Percentiles rank a stretch among this genome's conserved stretches.
These are phyloP conservation scores for Pristionchus exspectatus DNA, from an alignment of 2,888 invertebrate genomes.

Conservation along the genomic window DNA sequence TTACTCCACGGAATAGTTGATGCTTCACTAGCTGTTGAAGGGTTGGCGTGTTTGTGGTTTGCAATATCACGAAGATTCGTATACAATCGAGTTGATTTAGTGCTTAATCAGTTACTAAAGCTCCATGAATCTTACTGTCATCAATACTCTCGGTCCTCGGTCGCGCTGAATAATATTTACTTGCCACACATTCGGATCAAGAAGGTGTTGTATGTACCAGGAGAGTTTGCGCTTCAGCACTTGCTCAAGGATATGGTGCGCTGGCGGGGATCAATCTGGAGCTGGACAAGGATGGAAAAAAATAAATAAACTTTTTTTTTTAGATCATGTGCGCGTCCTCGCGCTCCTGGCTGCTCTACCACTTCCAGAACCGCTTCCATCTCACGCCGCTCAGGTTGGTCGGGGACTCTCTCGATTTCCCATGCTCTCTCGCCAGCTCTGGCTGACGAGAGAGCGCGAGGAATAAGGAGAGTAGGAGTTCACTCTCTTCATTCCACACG, in stretches of 20 bases:
- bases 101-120: too few species aligned
- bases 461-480: too few species aligned
- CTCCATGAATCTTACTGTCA: too few species aligned
- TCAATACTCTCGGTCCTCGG: too few species aligned
- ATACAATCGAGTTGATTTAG: too few species aligned
- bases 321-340: conserved; percentile 94
- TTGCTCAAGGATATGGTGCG: neutral
- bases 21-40: neutral
- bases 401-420: neutral
- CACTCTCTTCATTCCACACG: conserved; percentile 27
- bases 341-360: conserved; percentile 97
- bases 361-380: conserved; percentile 90
- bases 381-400: conserved; percentile 85
- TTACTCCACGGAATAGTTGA: neutral
- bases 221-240: neutral
- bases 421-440: neutral
- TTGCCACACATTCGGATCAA: neutral
- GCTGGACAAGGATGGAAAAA: neutral
- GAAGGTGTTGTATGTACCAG: neutral
- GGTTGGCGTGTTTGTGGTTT: neutral
- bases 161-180: too few species aligned
- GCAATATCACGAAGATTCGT: too few species aligned
- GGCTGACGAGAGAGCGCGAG: conserved; percentile 79
- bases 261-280: neutral
- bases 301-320: conserved; percentile 22